Percentiles rank a stretch among this genome's conserved stretches.
Evolutionary conservation across 2,888 invertebrate species (phyloP).

Genomic region (Julus scandinavius): DNA sequence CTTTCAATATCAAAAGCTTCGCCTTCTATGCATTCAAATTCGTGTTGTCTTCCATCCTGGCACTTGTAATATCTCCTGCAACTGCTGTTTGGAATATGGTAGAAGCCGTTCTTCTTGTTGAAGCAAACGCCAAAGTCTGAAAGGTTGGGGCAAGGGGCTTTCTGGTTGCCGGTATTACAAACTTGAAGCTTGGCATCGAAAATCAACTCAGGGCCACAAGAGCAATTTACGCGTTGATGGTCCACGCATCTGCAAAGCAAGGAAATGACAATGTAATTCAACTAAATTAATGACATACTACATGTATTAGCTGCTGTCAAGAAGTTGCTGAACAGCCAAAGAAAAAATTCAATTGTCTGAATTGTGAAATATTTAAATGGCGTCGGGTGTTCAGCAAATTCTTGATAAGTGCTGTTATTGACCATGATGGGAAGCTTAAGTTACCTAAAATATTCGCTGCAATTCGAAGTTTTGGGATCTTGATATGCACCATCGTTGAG

Average conservation of each 20-base stretch:
- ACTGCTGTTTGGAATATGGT: background rate
- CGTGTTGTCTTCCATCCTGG: background rate
- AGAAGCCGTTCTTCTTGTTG: slow-evolving; percentile 1
- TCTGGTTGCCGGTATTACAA: slow-evolving; percentile 19
- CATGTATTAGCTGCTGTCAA: background rate
- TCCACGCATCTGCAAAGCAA: slow-evolving; percentile 35
- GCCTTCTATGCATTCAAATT: background rate
- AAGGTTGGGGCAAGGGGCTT: slow-evolving; percentile 6
- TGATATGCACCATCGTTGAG: slow-evolving; percentile 23
- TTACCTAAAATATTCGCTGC: slow-evolving; percentile 51
- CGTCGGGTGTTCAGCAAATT: too few species aligned
- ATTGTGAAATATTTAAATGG: too few species aligned
- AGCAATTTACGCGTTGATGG: slow-evolving; percentile 17
- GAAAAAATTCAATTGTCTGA: too few species aligned
- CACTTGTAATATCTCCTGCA: slow-evolving; percentile 41
- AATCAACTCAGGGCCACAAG: slow-evolving; percentile 37
- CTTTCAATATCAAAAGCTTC: slow-evolving; percentile 1
- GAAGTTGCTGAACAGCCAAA: background rate
- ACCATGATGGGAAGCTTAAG: background rate
- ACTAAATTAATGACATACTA: background rate
- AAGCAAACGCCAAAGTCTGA: slow-evolving; percentile 30
- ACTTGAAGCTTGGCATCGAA: slow-evolving; percentile 19
- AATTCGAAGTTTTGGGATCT: slow-evolving; percentile 41
- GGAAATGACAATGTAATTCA: background rate
- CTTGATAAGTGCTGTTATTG: too few species aligned